Evolutionary conservation across 2,113 vertebrate genomes (phyloP).

Genomic region (Oplegnathus fasciatus): DNA sequence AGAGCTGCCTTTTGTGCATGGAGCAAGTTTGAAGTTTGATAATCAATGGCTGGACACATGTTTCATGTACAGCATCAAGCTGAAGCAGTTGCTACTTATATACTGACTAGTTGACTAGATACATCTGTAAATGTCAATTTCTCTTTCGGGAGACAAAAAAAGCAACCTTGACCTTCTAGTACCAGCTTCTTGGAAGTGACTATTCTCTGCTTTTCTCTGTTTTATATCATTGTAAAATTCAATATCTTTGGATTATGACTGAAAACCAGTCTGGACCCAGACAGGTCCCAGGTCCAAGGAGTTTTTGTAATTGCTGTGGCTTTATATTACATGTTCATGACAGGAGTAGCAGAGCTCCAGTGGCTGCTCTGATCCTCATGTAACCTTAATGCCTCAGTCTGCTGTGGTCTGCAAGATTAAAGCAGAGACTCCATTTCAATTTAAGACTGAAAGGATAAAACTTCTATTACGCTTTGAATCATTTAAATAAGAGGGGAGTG

Average conservation of each 20-base stretch:
- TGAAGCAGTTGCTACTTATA: no score
- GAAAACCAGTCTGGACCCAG: background rate
- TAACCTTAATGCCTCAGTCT: constrained; percentile 47
- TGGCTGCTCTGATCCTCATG: constrained; percentile 58
- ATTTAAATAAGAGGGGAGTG: constrained; percentile 32
- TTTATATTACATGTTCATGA: constrained; percentile 40
- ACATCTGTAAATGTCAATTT: no score
- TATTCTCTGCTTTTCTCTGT: background rate
- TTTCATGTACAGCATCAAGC: background rate
- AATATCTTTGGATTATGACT: background rate
- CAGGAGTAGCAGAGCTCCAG: background rate
- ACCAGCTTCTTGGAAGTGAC: background rate
- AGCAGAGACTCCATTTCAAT: constrained; percentile 58
- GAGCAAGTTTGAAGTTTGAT: background rate
- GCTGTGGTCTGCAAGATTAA: constrained; percentile 52
- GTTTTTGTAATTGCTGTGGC: constrained; percentile 14
- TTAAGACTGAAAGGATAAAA: constrained; percentile 41
- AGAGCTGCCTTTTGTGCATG: background rate
- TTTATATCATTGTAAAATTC: background rate
- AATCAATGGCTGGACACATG: background rate
- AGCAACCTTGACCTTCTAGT: background rate
- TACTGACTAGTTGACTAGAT: no score
- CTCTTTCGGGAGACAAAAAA: background rate
- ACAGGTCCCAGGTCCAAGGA: background rate
- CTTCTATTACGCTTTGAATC: constrained; percentile 53